Evolutionary conservation across 2,888 invertebrate genomes (phyloP), one percentile per base, ranked within the genome.

Genomic region (Eilema griseolum): DNA sequence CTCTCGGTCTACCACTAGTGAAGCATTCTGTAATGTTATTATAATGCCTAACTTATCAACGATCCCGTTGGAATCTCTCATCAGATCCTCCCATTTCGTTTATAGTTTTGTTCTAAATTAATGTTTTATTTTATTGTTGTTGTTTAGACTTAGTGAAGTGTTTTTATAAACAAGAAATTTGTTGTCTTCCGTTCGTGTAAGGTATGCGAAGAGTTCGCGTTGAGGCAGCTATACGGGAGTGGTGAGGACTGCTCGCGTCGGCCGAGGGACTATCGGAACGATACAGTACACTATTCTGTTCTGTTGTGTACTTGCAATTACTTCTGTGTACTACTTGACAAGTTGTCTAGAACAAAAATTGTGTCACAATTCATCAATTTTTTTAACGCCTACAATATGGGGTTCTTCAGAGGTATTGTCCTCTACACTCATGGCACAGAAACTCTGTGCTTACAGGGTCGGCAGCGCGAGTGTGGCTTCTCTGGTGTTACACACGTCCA

Each of bases 171-270:
- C 64, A 69, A 84, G 73, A 83, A 83, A 83, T 83, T 84, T 85
- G 81, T 90, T 87, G 94, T 93, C 93, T 93, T 93, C 93, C 93
- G 90, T 92, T 91, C 83, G 81, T 86, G 79, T 88, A 86, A 87
- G 89, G 33, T 81, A 79, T 83, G 86, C 67, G 71, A 77, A 74
- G 82, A 83, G 82, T 83, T 82, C 69, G 84, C 78, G 82, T 78
- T 72, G 84, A 82, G 88, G 88, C 88, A 85, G 89, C 88, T 87
- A 82, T 71, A 67, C 37, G 20, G 69, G 75, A 71, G 61, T 70
- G 61, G 69, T 75, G 70, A 46, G 10, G 14, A 14, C 16, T 62
- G 24, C 46, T 46, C 46, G 46, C 16, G 10, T n/a, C n/a, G 8
- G 62, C 41, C 20, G 11, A 37, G 16, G 41, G 37, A 41, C 41